phyloP scores from a whole-genome alignment of 1,140 invertebrate species.

The Megalopta genalis region DNA sequence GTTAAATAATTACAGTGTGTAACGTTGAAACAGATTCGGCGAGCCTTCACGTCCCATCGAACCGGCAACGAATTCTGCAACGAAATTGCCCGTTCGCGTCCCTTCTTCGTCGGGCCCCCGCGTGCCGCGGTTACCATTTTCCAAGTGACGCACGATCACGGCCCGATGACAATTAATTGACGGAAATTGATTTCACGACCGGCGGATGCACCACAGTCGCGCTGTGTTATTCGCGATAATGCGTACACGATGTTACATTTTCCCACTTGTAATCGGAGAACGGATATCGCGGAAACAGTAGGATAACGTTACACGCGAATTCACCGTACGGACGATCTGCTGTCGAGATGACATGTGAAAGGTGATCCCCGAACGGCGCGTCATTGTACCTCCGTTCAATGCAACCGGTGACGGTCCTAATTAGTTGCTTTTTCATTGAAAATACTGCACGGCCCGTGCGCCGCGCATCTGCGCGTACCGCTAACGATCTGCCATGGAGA shows the following conservation, averaged over 20 bases:
- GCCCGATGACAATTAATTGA: background rate
- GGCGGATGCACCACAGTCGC: no score
- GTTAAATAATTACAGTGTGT: background rate
- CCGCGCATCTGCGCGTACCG: no score
- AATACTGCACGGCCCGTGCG: no score
- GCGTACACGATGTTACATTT: background rate
- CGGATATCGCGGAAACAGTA: background rate
- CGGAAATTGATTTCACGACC: background rate
- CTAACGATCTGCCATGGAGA: no score
- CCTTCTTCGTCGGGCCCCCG: no score
- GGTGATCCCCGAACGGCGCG: background rate
- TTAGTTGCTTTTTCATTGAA: no score
- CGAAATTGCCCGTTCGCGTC: background rate
- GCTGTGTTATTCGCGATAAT: background rate
- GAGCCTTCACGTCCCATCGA: background rate
- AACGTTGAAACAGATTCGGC: background rate
- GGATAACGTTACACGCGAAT: constrained; percentile 1
- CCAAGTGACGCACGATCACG: no score
- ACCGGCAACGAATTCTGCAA: background rate
- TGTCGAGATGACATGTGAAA: background rate
- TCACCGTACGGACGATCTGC: background rate
- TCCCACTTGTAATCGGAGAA: background rate
- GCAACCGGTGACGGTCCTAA: no score
- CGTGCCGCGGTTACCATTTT: no score
- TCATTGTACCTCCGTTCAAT: no score